Base-by-base conservation (phyloP, 2,797 vertebrate species). In the Phataginus tricuspis region DNA sequence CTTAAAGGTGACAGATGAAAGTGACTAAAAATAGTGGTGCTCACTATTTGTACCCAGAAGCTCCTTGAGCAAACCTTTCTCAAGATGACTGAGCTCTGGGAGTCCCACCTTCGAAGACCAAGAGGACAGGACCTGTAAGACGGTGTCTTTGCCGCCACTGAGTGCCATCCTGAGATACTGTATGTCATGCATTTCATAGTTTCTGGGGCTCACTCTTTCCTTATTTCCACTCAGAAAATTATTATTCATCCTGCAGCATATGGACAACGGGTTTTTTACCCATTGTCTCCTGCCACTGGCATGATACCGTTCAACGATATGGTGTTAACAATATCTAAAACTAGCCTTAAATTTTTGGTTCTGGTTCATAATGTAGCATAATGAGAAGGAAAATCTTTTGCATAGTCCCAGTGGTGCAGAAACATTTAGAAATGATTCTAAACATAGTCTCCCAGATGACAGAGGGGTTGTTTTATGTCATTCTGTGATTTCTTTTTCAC, bases 281-380 rank as follows among this genome's bases (percentile, higher is more conserved):
- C 71, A 89, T 79, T 74, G 96, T 91, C 82, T 91, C 94, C 89
- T 25, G 7, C 13, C 42, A 12, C 57, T 4, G 96, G 11, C 96
- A 78, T 51, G 25, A 8, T 57, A 80, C 25, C 95, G 87, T 87
- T 96, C 91, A 94, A 96, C 97, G 96, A 77, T 53, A 85, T 85
- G 94, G 69, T 97, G 53, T 97, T 97, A 95, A 93, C 95, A 90
- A 92, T 97, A 98, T 98, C 8, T 97, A 96, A 95, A 97, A 97
- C 94, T 93, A 78, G 75, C 97, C 97, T 97, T 97, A 91, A 74
- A 95, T 94, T 84, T 96, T 90, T 75, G 93, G 84, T 95, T 93
- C 93, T 90, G 66, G 92, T 84, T 96, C 92, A 51, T 84, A 77
- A 74, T 74, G 90, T 85, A 91, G 92, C 92, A 85, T 96, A 86